Conservation (phyloP, 2,888 invertebrate genomes). For the Ectemnius continuus region DNA sequence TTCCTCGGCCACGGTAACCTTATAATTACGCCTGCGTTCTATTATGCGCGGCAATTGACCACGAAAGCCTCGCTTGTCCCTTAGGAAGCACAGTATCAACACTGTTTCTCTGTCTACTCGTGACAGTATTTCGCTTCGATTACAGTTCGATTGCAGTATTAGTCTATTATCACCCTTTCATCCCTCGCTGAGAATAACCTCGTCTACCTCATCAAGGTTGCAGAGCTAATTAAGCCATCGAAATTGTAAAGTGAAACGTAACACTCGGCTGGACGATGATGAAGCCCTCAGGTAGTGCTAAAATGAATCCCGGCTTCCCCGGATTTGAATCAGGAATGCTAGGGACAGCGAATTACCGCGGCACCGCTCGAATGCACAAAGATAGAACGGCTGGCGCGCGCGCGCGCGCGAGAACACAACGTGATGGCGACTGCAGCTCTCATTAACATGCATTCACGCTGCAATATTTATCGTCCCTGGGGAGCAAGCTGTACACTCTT, state of each 20-base stretch:
- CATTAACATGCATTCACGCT: slow-evolving; percentile 76
- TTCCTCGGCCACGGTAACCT: slow-evolving; percentile 64
- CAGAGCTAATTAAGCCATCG: too few relatives aligned
- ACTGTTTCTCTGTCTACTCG: not conserved
- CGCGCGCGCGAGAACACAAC: slow-evolving; percentile 33
- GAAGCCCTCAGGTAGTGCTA: slow-evolving; percentile 38
- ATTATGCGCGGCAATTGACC: slow-evolving; percentile 63
- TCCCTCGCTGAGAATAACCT: slow-evolving; percentile 28
- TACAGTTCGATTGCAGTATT: slow-evolving; percentile 42
- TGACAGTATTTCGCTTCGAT: slow-evolving; percentile 18
- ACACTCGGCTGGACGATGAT: too few relatives aligned
- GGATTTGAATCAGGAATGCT: slow-evolving; percentile 52
- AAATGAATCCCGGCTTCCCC: slow-evolving; percentile 35
- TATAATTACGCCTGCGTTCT: slow-evolving; percentile 71
- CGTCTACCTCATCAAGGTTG: slow-evolving; percentile 21
- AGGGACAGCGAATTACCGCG: slow-evolving; percentile 39
- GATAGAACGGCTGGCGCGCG: slow-evolving; percentile 18
- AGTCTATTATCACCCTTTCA: slow-evolving; percentile 41
- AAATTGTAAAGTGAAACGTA: too few relatives aligned
- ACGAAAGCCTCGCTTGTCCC: slow-evolving; percentile 28
- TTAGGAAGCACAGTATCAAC: not conserved
- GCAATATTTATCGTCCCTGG: slow-evolving; percentile 71
- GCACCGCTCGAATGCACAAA: slow-evolving; percentile 29
- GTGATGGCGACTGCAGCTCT: slow-evolving; percentile 52
- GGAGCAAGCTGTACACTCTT: slow-evolving; percentile 17